Base-by-base conservation (phyloP, 2,113 vertebrate genomes). In the Tachuris rubrigastra region DNA sequence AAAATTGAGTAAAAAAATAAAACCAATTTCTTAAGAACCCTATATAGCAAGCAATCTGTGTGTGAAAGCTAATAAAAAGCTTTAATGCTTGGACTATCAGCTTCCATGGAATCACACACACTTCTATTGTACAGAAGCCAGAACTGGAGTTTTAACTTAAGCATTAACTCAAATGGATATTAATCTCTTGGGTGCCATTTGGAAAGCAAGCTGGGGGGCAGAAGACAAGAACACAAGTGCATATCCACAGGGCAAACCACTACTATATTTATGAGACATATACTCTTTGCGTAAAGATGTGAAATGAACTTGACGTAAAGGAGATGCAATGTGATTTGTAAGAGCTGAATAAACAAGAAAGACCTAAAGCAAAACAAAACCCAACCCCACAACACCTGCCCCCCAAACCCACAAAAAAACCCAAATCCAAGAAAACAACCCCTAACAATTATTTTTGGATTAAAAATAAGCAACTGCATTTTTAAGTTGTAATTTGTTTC, bases 91-190 rank as follows among this genome's bases (percentile, higher is more conserved):
- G 55, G 71, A 47, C 85, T 81, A 60, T 90, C 68, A 84, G 60
- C 65, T 93, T 89, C 72, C 25, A 4, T 60, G 41, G 18, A 85
- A 59, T 94, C 83, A 72, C 41, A 59, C 28, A 58, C 42, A 21
- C 10, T 85, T 78, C 46, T 85, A 21, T 59, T 90, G 81, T 69
- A 83, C 23, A 30, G 73, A 90, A 87, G 88, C 44, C 79, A 92
- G 53, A 92, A 68, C 68, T 53, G 46, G 69, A 87, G 60, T 72
- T 92, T 95, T 92, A 89, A 82, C 76, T 89, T 84, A 68, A 86
- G 65, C 85, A 53, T 92, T 86, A 92, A 47, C 52, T 96, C 69
- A 72, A 89, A 94, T 68, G 80, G 83, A 60, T 93, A 93, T 93
- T 95, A 95, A 96, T 93, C 76, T 89, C 92, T 53, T 92, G 73